phyloP scores from a whole-genome alignment of 2,888 invertebrate species.

The Diarsia mendica region DNA sequence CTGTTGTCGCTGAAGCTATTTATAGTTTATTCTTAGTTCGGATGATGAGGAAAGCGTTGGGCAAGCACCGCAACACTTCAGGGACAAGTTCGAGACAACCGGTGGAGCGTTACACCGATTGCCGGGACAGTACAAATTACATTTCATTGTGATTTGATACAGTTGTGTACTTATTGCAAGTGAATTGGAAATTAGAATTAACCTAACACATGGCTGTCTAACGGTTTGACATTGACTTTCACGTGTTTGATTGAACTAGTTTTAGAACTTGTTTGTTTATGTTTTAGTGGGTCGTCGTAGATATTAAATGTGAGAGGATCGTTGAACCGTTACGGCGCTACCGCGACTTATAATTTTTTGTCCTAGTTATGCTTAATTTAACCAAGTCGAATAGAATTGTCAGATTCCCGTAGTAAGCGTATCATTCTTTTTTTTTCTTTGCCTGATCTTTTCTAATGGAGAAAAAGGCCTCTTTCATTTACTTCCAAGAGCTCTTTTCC shows the following conservation, averaged over 20 bases:
- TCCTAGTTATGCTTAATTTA: constrained; percentile 36
- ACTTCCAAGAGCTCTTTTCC: too few species aligned
- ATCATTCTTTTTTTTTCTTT: not conserved
- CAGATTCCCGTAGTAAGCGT: not conserved
- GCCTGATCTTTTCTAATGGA: too few species aligned
- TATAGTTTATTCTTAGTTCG: constrained; percentile 86
- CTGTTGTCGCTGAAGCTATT: constrained; percentile 77
- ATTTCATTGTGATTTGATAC: constrained; percentile 71
- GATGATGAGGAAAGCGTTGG: constrained; percentile 84
- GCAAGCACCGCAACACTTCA: constrained; percentile 81
- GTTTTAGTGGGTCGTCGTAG: not conserved
- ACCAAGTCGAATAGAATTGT: not conserved
- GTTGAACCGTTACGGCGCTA: constrained; percentile 33
- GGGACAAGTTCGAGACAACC: constrained; percentile 79
- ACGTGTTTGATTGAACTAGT: not conserved
- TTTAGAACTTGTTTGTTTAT: not conserved
- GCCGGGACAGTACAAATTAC: constrained; percentile 71
- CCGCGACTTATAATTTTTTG: constrained; percentile 12
- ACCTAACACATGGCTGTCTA: constrained; percentile 38
- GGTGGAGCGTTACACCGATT: constrained; percentile 82
- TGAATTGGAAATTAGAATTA: constrained; percentile 49
- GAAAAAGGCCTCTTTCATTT: too few species aligned
- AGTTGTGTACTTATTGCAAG: constrained; percentile 58
- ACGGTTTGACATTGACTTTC: constrained; percentile 13
- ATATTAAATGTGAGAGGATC: constrained; percentile 11